phyloP scores from a whole-genome alignment of 1,140 invertebrate genomes.

The Cherax quadricarinatus region DNA sequence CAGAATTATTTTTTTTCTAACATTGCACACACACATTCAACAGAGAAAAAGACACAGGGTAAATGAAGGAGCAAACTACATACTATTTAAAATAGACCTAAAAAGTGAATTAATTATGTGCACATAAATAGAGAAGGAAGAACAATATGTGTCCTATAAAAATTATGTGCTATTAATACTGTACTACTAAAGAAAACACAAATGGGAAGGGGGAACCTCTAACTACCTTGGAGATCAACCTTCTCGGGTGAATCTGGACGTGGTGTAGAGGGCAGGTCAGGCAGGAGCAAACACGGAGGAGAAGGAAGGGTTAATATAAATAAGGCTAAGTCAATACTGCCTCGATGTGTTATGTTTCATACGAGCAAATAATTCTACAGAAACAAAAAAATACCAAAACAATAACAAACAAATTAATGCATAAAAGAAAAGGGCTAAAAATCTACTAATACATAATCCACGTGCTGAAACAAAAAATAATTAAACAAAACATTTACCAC shows the following conservation, averaged over 20 bases:
- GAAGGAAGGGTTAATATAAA: constrained; percentile 11
- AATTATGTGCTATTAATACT: not conserved
- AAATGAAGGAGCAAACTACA: no score
- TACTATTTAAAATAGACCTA: no score
- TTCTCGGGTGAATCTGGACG: constrained; percentile 65
- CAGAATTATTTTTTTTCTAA: no score
- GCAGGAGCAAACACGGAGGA: constrained; percentile 30
- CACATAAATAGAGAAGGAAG: not conserved
- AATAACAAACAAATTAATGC: not conserved
- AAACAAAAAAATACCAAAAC: not conserved
- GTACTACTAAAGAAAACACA: not conserved
- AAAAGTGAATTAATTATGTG: no score
- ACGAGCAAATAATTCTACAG: not conserved
- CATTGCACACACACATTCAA: no score
- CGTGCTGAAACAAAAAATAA: constrained; percentile 3
- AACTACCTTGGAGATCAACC: constrained; percentile 63
- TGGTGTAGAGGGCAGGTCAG: constrained; percentile 22
- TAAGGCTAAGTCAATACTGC: not conserved
- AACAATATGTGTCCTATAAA: not conserved
- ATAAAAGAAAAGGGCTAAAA: not conserved
- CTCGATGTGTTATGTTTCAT: not conserved
- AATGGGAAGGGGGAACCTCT: constrained; percentile 21
- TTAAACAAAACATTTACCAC: not conserved
- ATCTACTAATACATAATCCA: not conserved
- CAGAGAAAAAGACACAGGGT: no score